Conservation (phyloP, 2,113 vertebrate species). For the Pantherophis guttatus region DNA sequence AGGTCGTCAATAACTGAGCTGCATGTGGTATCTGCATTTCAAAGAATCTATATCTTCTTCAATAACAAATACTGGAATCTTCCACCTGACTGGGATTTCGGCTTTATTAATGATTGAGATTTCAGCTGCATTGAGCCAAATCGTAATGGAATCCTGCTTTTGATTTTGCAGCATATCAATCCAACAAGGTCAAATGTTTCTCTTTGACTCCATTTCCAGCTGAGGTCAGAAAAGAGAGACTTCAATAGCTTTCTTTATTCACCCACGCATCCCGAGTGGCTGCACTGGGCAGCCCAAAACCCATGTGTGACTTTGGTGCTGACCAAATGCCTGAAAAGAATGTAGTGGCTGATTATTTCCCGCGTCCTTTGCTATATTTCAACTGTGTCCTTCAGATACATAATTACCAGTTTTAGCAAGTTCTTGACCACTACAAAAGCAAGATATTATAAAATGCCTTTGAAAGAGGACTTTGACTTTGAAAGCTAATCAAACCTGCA, state of each 20-base stretch:
- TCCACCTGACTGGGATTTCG: background rate
- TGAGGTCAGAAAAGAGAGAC: background rate
- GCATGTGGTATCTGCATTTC: background rate
- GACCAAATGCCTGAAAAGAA: constrained; percentile 48
- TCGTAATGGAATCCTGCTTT: background rate
- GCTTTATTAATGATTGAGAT: background rate
- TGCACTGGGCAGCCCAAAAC: background rate
- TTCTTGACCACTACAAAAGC: constrained; percentile 52
- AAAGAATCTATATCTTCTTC: background rate
- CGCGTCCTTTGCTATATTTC: constrained; percentile 60
- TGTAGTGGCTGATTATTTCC: constrained; percentile 50
- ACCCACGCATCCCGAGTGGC: background rate
- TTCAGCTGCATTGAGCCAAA: background rate
- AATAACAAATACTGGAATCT: background rate
- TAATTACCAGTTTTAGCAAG: constrained; percentile 46
- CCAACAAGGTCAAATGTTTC: background rate
- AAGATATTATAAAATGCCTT: constrained; percentile 49
- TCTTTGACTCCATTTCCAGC: background rate
- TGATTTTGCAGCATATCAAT: background rate
- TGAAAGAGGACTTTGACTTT: constrained; percentile 50
- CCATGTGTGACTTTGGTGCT: constrained; percentile 9
- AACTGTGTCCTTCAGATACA: constrained; percentile 52
- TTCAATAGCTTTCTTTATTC: background rate
- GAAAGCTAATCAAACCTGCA: constrained; percentile 60
- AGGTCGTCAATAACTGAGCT: background rate